Percentiles rank a stretch among this genome's conserved stretches.
These are phyloP conservation scores for Archocentrus centrarchus DNA, from an alignment of 2,113 vertebrate genomes.

Conservation along the genomic window DNA sequence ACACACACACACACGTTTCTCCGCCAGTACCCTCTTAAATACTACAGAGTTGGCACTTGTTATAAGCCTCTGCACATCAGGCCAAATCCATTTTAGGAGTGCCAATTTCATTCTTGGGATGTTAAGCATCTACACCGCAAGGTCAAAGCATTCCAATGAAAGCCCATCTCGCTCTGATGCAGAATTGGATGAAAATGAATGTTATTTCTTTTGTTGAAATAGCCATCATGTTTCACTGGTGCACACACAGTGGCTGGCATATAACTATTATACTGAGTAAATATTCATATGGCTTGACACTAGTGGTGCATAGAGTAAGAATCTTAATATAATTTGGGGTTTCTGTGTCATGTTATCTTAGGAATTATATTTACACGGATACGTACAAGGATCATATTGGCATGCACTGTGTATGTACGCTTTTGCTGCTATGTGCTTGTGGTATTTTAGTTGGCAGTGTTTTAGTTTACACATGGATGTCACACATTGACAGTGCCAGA, in stretches of 20 bases:
- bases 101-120: conserved; percentile 74
- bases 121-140: conserved; percentile 72
- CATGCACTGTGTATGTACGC: conserved; percentile 6
- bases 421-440: conserved; percentile 31
- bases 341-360: conserved; percentile 18
- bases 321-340: conserved; percentile 17
- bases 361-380: conserved; percentile 39
- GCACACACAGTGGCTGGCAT: conserved; percentile 41
- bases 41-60: conserved; percentile 70
- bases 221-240: conserved; percentile 47
- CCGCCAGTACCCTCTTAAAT: conserved; percentile 68
- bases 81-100: conserved; percentile 72
- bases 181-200: conserved; percentile 62
- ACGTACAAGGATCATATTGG: conserved; percentile 29
- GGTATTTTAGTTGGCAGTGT: conserved; percentile 35
- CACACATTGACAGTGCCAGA: conserved; percentile 66
- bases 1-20: not conserved
- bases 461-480: conserved; percentile 64
- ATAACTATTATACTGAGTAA: conserved; percentile 32
- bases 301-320: not conserved
- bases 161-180: conserved; percentile 41
- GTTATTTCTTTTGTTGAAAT: conserved; percentile 57
- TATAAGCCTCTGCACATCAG: conserved; percentile 69
- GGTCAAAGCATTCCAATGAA: conserved; percentile 71
- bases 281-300: conserved; percentile 38